Conservation (phyloP, 2,888 invertebrate genomes). For the Chaitophorus viminalis region DNA sequence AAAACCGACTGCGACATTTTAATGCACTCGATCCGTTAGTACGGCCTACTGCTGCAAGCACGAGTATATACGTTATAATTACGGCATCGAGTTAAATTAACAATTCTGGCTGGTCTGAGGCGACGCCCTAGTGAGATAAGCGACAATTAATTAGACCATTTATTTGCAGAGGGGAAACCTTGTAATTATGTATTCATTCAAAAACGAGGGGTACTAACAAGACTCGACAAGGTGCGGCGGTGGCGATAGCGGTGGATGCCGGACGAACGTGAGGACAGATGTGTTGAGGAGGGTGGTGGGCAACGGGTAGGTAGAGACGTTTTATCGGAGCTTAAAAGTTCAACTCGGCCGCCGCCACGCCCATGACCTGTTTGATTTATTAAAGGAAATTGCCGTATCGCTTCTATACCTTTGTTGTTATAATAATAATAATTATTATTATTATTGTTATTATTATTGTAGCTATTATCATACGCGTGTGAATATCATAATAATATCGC, state of each 20-base stretch:
- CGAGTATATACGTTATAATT: background rate
- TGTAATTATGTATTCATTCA: constrained; percentile 56
- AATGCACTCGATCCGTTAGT: background rate
- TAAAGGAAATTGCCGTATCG: constrained; percentile 31
- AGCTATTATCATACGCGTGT: constrained; percentile 15
- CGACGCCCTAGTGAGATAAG: constrained; percentile 23
- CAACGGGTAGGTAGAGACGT: background rate
- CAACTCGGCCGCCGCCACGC: constrained; percentile 39
- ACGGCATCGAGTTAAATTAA: constrained; percentile 10
- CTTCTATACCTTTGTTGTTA: constrained; percentile 25
- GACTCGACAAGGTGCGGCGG: background rate
- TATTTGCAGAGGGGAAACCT: constrained; percentile 26
- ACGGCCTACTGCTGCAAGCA: background rate
- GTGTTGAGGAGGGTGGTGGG: background rate
- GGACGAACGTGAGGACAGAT: background rate
- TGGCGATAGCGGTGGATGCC: background rate
- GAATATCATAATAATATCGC: constrained; percentile 11
- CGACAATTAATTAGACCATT: constrained; percentile 46
- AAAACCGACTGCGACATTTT: background rate
- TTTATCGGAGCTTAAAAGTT: constrained; percentile 52
- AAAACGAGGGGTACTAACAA: constrained; percentile 42
- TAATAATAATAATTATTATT: constrained; percentile 4
- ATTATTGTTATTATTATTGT: constrained; percentile 35
- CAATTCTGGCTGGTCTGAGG: constrained; percentile 1
- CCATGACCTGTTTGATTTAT: constrained; percentile 58